Conservation (phyloP, 2,113 vertebrate genomes). For the Steatornis caripensis region DNA sequence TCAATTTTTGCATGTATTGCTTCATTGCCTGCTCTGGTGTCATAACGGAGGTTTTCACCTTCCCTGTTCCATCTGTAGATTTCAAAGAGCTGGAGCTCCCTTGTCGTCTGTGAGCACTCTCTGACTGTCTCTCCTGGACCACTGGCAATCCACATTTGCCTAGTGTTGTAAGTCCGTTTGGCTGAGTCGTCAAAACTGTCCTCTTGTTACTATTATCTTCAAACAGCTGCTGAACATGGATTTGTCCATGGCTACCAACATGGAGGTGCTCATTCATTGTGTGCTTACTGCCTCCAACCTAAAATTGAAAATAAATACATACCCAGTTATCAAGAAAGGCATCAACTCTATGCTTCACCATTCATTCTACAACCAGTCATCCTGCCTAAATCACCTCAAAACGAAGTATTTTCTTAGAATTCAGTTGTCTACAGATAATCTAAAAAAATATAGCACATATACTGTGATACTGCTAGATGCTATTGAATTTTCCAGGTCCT, state of each 20-base stretch:
- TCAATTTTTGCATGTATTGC: conserved; percentile 95
- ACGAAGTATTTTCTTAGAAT: not conserved
- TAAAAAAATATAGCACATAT: not conserved
- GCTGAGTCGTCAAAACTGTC: conserved; percentile 88
- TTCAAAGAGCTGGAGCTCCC: conserved; percentile 88
- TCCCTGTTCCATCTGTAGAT: conserved; percentile 78
- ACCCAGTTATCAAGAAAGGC: conserved; percentile 37
- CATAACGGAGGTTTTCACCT: conserved; percentile 79
- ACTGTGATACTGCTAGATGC: not conserved
- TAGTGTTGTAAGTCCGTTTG: conserved; percentile 86
- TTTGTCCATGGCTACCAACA: conserved; percentile 81
- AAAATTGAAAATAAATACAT: conserved; percentile 66
- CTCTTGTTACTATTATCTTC: conserved; percentile 95
- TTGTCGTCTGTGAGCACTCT: conserved; percentile 82
- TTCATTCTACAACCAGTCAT: not conserved
- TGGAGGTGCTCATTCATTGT: conserved; percentile 86
- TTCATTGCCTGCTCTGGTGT: conserved; percentile 94
- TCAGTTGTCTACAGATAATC: not conserved
- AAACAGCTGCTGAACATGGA: conserved; percentile 89
- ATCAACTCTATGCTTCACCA: not conserved
- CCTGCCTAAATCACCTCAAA: not conserved
- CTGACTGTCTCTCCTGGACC: conserved; percentile 81
- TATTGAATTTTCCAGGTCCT: not conserved
- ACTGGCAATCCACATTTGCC: conserved; percentile 79
- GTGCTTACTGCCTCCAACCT: conserved; percentile 85